These are phyloP conservation scores for Meteorus sp. DNA, from an alignment of 1,140 invertebrate species.

Conservation along the genomic window DNA sequence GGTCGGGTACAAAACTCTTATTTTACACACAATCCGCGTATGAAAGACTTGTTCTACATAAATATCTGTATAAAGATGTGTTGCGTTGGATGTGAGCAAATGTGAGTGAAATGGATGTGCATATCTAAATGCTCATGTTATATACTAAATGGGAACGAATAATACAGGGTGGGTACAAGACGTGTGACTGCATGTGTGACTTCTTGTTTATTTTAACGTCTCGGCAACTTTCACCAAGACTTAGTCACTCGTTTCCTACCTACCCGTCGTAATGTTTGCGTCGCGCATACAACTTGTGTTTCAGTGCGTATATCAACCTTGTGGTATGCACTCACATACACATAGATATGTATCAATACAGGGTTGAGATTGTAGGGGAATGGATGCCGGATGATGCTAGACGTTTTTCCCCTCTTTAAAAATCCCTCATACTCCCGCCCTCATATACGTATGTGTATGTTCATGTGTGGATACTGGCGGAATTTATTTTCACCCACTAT, in stretches of 20 bases:
- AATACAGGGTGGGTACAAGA: slow-evolving; percentile 9
- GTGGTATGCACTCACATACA: too few species aligned
- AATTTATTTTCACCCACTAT: slow-evolving; percentile 55
- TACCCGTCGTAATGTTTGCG: slow-evolving; percentile 42
- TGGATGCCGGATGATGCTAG: too few species aligned
- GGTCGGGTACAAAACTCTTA: too few species aligned
- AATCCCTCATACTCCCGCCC: too few species aligned
- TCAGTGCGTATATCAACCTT: slow-evolving; percentile 41
- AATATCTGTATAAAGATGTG: too few species aligned
- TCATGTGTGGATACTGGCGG: slow-evolving; percentile 15
- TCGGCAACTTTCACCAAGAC: slow-evolving; percentile 33
- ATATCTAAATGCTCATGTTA: background rate
- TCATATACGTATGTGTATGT: background rate
- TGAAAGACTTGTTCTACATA: too few species aligned
- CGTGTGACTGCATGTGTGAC: slow-evolving; percentile 42
- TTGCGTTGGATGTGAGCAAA: too few species aligned
- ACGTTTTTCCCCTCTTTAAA: slow-evolving; percentile 1
- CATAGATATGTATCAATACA: too few species aligned
- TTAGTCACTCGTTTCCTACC: slow-evolving; percentile 27
- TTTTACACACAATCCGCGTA: too few species aligned
- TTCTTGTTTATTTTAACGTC: slow-evolving; percentile 51
- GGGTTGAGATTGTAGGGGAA: too few species aligned
- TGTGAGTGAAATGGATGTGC: too few species aligned
- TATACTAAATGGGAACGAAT: background rate
- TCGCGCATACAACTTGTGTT: slow-evolving; percentile 44